These are phyloP conservation scores for Poecilia gillii DNA, from an alignment of 2,797 vertebrate species.

Conservation along the genomic window DNA sequence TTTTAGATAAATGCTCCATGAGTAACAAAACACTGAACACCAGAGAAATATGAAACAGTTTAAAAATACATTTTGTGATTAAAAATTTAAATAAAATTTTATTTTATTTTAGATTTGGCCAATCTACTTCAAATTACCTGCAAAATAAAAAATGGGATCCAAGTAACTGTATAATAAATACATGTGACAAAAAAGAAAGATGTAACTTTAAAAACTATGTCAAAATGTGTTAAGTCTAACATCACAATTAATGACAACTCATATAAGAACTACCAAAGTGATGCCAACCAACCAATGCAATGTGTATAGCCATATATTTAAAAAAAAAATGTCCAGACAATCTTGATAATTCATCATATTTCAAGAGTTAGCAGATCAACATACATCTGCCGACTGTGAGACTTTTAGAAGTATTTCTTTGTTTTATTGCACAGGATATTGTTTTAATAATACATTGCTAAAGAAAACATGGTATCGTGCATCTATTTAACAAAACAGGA, in stretches of 20 bases:
- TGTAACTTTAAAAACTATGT: no score
- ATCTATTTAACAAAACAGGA: not conserved
- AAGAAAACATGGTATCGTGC: not conserved
- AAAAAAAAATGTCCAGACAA: not conserved
- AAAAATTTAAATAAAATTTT: not conserved
- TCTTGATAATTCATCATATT: not conserved
- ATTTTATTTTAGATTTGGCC: not conserved
- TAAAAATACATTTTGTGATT: not conserved
- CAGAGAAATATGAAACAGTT: not conserved
- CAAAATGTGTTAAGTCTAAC: not conserved
- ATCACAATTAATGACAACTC: not conserved
- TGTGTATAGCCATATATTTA: not conserved
- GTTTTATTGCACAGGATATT: not conserved
- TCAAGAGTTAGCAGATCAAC: not conserved
- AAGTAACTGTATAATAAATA: not conserved
- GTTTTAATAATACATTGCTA: not conserved
- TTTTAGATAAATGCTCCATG: not conserved
- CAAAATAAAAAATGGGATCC: not conserved
- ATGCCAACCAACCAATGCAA: not conserved
- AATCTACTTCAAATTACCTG: not conserved
- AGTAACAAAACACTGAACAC: not conserved
- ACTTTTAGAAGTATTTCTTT: not conserved
- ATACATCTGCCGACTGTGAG: not conserved
- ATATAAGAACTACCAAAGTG: not conserved
- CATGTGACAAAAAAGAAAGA: not conserved